These are phyloP conservation scores for Byasa hedistus DNA, from an alignment of 2,888 invertebrate species.

Conservation along the genomic window DNA sequence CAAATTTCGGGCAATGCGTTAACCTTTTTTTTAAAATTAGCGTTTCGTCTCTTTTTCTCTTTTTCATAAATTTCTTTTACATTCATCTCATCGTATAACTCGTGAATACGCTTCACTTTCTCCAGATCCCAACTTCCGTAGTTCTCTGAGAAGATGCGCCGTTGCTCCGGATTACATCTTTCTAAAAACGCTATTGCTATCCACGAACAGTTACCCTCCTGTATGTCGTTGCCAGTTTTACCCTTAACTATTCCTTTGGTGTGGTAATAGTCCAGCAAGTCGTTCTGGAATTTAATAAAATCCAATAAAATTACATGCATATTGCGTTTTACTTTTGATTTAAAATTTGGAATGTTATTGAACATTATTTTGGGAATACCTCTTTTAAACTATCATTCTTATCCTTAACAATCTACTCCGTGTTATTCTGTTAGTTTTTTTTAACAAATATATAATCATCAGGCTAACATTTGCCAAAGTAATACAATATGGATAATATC, in stretches of 20 bases:
- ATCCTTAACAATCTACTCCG: no score
- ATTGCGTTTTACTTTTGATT: no score
- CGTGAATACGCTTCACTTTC: constrained; percentile 9
- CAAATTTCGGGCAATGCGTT: constrained; percentile 5
- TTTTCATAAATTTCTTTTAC: constrained; percentile 5
- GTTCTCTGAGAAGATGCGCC: constrained; percentile 14
- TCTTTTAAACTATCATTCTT: no score
- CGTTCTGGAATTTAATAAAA: constrained; percentile 79
- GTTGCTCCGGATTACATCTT: constrained; percentile 12
- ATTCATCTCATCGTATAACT: constrained; percentile 9
- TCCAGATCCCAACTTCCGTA: constrained; percentile 12
- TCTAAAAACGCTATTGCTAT: constrained; percentile 5
- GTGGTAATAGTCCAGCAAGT: constrained; percentile 92
- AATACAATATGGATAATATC: no score
- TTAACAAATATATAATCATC: no score
- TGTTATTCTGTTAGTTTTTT: no score
- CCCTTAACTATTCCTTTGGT: constrained; percentile 86
- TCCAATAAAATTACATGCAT: background rate
- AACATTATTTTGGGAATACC: no score
- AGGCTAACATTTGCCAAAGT: no score
- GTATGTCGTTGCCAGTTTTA: constrained; percentile 92
- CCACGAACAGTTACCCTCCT: constrained; percentile 56
- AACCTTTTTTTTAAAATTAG: constrained; percentile 4
- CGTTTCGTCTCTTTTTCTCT: constrained; percentile 10
- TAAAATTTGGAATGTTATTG: no score